Conservation (phyloP, 2,113 vertebrate species). For the Sula dactylatra region DNA sequence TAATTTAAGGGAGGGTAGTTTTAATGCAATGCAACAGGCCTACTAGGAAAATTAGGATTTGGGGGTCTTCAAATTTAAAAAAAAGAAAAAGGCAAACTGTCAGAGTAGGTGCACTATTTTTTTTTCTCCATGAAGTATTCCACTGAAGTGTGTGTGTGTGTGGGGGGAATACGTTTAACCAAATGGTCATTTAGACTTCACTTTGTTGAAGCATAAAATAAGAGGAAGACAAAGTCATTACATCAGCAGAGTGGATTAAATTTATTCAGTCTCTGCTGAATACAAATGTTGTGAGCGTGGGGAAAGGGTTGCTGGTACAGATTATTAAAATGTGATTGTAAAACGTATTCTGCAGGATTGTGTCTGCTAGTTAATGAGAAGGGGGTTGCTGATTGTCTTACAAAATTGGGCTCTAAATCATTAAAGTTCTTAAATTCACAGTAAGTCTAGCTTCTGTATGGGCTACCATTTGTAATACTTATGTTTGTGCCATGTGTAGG, state of each 20-base stretch:
- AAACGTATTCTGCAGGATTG: background rate
- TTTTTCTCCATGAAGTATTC: background rate
- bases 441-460: background rate
- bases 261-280: background rate
- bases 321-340: background rate
- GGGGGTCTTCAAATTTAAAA: background rate
- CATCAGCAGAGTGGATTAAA: background rate
- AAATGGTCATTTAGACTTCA: background rate
- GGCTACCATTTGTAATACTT: background rate
- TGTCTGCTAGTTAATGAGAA: background rate
- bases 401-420: background rate
- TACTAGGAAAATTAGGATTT: background rate
- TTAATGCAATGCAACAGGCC: background rate
- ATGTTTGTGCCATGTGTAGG: background rate
- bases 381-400: background rate
- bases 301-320: background rate
- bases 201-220: background rate
- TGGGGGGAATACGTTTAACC: background rate
- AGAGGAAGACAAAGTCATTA: background rate
- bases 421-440: background rate
- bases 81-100: too few relatives aligned
- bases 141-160: background rate
- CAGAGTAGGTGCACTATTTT: background rate
- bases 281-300: fast-evolving
- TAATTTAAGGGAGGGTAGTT: background rate